Evolutionary conservation across 1,140 invertebrate genomes (phyloP), one percentile per base, ranked within the genome.

Genomic region (Mycetomoellerius zeteki): DNA sequence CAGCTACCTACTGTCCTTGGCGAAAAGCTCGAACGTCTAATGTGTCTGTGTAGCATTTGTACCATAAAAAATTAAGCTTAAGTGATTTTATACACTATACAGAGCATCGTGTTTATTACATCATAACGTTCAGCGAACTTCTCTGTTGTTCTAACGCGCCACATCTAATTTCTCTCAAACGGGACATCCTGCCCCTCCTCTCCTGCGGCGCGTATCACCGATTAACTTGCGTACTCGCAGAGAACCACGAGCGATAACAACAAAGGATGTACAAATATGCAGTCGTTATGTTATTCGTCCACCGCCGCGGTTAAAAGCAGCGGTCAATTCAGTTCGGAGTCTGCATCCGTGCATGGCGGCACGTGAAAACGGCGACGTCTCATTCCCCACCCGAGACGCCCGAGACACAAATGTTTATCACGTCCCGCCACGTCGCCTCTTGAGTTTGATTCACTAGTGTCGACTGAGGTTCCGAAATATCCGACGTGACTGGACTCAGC

Each of bases 371-470:
- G 12, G 33, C 21, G 21, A 73, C 50, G 50, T 47, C 73, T 95
- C 91, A 96, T 92, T 96, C 95, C 5, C 95, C 95, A 4, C 95
- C 95, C 12, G 95, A 95, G 21, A 96, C 95, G 6, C 95, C 93
- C 16, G 77, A 71, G 21, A 81, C 77, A 81, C 77, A 81, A 54
- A 81, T 81, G 16, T 81, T 81, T 81, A 73, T 75, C 16, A 96
- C 95, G 88, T 96, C 95, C 37, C 95, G 94, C 94, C 95, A 95
- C 7, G 93, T 85, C 33, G 93, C 71, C 71, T 95, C 94, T 73
- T 94, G 92, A 52, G 93, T 62, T 69, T 94, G 92, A 81, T 91
- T 94, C 10, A 94, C 94, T 60, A 94, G 85, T 19, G 77, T 86
- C 54, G 94, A 91, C 33, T 92, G 90, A 52, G 93, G 85, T 33